phyloP scores from a whole-genome alignment of 2,113 vertebrate genomes.

The Proteles cristata region DNA sequence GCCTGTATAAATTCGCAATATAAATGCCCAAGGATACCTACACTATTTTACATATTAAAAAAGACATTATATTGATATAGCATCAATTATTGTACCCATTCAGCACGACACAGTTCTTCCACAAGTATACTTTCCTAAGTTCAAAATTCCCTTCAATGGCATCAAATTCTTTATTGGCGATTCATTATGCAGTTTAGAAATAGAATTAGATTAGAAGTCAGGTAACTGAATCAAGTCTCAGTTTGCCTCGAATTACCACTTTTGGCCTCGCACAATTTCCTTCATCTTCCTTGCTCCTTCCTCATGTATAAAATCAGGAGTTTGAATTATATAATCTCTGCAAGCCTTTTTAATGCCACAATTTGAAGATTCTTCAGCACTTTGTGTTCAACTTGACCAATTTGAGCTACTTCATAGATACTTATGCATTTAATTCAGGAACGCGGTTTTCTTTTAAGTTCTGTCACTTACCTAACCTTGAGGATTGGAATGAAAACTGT shows the following conservation, averaged over 20 bases:
- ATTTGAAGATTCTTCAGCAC: neutral
- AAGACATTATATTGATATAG: neutral
- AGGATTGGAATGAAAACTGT: neutral
- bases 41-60: neutral
- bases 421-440: neutral
- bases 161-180: neutral
- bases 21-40: neutral
- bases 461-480: neutral
- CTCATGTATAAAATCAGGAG: neutral
- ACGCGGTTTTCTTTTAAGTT: conserved; percentile 40
- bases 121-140: neutral
- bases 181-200: neutral
- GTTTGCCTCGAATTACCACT: neutral
- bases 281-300: neutral
- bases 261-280: neutral
- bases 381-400: neutral
- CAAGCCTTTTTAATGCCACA: neutral
- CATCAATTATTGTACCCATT: neutral
- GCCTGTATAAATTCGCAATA: neutral
- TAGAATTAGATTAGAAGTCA: neutral
- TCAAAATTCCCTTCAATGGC: neutral
- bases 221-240: neutral
- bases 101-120: neutral
- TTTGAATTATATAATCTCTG: neutral
- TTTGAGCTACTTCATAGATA: neutral